Conservation (phyloP, 1,140 invertebrate species). For the Ptiloglossa arizonensis region DNA sequence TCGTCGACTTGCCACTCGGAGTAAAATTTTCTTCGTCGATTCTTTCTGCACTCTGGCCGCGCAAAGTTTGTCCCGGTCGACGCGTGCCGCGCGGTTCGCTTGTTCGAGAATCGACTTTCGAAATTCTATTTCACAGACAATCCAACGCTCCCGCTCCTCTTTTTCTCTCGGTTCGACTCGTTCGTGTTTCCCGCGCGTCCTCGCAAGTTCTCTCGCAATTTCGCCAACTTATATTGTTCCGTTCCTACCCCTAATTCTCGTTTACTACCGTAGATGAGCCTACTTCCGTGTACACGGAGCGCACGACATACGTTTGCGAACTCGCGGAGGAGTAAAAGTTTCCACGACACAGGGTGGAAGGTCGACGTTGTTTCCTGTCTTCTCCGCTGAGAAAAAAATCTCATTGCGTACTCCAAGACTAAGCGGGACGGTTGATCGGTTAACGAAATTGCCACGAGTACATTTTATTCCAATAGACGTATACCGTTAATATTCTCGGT, state of each 20-base stretch:
- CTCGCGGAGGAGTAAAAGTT: too few relatives aligned
- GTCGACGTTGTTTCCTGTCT: too few relatives aligned
- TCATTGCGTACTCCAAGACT: too few relatives aligned
- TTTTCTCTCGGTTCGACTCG: not conserved
- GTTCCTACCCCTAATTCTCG: not conserved
- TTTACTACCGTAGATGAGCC: not conserved
- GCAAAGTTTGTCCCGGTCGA: not conserved
- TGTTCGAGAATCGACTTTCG: conserved; percentile 18
- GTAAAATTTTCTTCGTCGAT: not conserved
- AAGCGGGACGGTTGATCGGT: too few relatives aligned
- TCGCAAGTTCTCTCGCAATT: conserved; percentile 2
- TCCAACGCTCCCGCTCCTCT: not conserved
- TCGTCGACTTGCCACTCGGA: not conserved
- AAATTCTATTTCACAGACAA: conserved; percentile 29
- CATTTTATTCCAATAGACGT: too few relatives aligned
- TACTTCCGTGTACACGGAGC: too few relatives aligned
- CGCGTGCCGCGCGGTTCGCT: not conserved
- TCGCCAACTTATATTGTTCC: conserved; percentile 1
- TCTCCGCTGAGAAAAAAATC: too few relatives aligned
- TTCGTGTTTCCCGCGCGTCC: not conserved
- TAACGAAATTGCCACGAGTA: too few relatives aligned
- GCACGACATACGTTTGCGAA: too few relatives aligned
- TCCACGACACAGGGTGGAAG: too few relatives aligned
- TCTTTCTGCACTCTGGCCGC: not conserved
- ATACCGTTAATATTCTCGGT: too few relatives aligned